Conservation (phyloP, 2,797 vertebrate species). For the Triplophysa yarkandensis region DNA sequence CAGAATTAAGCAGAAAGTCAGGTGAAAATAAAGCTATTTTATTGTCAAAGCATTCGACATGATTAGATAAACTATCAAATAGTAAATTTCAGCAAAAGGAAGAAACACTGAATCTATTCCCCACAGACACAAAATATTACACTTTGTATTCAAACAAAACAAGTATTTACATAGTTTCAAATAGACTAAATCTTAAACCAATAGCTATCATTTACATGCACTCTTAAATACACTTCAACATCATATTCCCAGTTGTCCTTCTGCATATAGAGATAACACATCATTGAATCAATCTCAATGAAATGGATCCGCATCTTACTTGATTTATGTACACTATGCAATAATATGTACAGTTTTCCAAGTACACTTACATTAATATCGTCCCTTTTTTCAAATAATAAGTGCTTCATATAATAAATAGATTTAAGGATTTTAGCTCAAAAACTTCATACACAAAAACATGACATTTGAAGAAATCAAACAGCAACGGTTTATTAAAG, state of each 20-base stretch:
- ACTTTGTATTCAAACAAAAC: slow-evolving; percentile 89
- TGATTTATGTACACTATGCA: slow-evolving; percentile 81
- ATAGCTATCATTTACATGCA: slow-evolving; percentile 88
- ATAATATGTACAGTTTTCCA: slow-evolving; percentile 93
- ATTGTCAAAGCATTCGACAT: slow-evolving; percentile 99
- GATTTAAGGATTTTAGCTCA: slow-evolving; percentile 80
- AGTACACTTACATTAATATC: slow-evolving; percentile 90
- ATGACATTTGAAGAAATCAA: slow-evolving; percentile 82
- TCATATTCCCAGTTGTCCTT: slow-evolving; percentile 69
- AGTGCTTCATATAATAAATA: slow-evolving; percentile 97
- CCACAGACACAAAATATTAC: slow-evolving; percentile 97
- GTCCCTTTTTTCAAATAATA: slow-evolving; percentile 82
- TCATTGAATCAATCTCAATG: slow-evolving; percentile 74
- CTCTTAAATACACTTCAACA: slow-evolving; percentile 80
- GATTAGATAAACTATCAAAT: slow-evolving; percentile 98
- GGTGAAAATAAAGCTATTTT: slow-evolving; percentile 99
- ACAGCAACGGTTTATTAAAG: slow-evolving; percentile 63
- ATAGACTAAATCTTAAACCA: slow-evolving; percentile 85
- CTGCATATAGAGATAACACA: slow-evolving; percentile 67
- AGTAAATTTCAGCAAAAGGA: slow-evolving; percentile 90
- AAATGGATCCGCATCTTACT: slow-evolving; percentile 73
- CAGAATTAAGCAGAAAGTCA: slow-evolving; percentile 67
- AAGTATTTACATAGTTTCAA: slow-evolving; percentile 82
- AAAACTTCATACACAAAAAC: slow-evolving; percentile 87
- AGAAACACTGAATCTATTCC: slow-evolving; percentile 89